Percentiles rank a stretch among this genome's conserved stretches.
phyloP scores from a whole-genome alignment of 2,888 invertebrate genomes.

The Mystacides longicornis region DNA sequence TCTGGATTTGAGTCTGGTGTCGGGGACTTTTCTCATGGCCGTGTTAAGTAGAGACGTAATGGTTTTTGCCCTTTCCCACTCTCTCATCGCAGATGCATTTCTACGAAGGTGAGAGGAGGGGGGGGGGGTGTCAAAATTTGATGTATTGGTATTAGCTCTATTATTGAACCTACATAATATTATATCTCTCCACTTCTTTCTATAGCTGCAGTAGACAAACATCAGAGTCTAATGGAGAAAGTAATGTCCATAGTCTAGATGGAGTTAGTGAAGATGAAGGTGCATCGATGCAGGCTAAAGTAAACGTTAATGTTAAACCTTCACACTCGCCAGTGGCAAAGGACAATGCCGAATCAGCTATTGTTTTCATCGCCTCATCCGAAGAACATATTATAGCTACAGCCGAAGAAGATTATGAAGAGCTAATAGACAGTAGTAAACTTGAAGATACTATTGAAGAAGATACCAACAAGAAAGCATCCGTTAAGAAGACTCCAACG shows the following conservation, averaged over 20 bases:
- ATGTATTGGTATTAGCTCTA: too few species aligned
- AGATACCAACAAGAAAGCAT: conserved; percentile 32
- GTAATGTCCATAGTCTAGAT: conserved; percentile 15
- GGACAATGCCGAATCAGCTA: conserved; percentile 48
- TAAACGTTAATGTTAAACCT: conserved; percentile 16
- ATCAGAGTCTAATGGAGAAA: conserved; percentile 30
- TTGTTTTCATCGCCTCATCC: conserved; percentile 56
- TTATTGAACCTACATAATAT: too few species aligned
- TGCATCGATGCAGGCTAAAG: conserved; percentile 17
- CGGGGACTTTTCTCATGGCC: too few species aligned
- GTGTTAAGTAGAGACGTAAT: too few species aligned
- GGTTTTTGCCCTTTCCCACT: too few species aligned
- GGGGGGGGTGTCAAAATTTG: too few species aligned
- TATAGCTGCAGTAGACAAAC: conserved; percentile 20
- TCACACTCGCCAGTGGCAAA: conserved; percentile 29
- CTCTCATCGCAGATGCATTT: too few species aligned
- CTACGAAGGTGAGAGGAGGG: too few species aligned
- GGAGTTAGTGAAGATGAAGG: conserved; percentile 25
- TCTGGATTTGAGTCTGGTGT: too few species aligned
- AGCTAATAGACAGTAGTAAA: conserved; percentile 55
- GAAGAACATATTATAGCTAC: conserved; percentile 58
- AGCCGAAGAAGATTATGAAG: conserved; percentile 60
- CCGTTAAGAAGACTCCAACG: conserved; percentile 36
- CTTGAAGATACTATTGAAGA: conserved; percentile 45
- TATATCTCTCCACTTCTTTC: too few species aligned